These are phyloP conservation scores for Lochmaea crataegi DNA, from an alignment of 2,888 invertebrate species.

Conservation along the genomic window DNA sequence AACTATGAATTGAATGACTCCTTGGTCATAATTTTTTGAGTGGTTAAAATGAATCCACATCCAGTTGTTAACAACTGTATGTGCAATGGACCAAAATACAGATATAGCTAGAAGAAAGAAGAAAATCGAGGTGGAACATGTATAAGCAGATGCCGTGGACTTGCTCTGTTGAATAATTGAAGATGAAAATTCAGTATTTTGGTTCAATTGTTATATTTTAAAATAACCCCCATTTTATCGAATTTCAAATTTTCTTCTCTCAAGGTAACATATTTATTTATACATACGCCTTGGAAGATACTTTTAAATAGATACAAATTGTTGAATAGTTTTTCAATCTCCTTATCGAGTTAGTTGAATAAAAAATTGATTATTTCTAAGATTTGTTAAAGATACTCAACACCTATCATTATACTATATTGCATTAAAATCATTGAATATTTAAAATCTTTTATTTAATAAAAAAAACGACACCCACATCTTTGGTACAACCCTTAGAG, in stretches of 20 bases:
- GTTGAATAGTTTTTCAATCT: background rate
- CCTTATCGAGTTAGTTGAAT: background rate
- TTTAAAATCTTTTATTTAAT: conserved; percentile 2
- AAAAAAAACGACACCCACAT: background rate
- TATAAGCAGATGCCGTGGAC: too few species aligned
- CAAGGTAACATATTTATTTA: background rate
- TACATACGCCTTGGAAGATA: background rate
- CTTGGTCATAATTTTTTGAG: too few species aligned
- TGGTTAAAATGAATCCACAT: too few species aligned
- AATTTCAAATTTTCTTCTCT: too few species aligned
- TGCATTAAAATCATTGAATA: conserved; percentile 8
- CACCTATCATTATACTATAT: too few species aligned
- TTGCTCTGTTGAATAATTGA: background rate
- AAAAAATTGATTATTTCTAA: background rate
- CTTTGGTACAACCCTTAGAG: background rate
- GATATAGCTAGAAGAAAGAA: too few species aligned
- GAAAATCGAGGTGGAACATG: too few species aligned
- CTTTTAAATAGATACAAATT: background rate
- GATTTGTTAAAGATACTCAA: conserved; percentile 4
- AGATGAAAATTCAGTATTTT: background rate
- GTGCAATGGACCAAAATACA: too few species aligned
- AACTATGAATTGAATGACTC: too few species aligned
- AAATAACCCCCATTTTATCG: too few species aligned
- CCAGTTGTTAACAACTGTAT: too few species aligned
- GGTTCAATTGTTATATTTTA: background rate